phyloP scores from a whole-genome alignment of 1,140 invertebrate species.

The Zaprionus africanus region DNA sequence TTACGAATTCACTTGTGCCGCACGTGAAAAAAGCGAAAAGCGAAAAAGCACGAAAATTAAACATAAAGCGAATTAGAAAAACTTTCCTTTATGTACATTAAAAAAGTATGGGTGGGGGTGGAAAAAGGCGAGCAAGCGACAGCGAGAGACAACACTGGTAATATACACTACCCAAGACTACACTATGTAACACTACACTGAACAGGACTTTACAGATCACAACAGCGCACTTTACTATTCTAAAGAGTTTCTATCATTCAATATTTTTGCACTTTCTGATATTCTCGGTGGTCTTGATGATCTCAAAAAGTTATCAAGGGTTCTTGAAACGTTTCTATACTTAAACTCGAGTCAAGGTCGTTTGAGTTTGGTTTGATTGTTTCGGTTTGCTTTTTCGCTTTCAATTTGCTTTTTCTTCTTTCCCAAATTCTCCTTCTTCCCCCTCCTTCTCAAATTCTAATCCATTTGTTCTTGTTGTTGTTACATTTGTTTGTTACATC shows the following conservation, averaged over 20 bases:
- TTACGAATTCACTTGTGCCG: constrained; percentile 21
- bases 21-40: constrained; percentile 25
- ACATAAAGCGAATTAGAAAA: constrained; percentile 81
- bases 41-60: constrained; percentile 57
- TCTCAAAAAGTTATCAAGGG: no score
- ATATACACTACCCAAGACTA: no score
- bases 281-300: no score
- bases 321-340: neutral
- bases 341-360: neutral
- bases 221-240: no score
- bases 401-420: neutral
- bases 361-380: neutral
- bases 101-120: neutral
- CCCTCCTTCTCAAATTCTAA: constrained; percentile 1
- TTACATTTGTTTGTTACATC: constrained; percentile 25
- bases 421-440: neutral
- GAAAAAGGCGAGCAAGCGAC: neutral
- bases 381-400: neutral
- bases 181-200: no score
- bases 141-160: no score
- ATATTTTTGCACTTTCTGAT: no score
- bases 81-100: constrained; percentile 44
- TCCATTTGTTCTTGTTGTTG: constrained; percentile 14
- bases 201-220: no score
- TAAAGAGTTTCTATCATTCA: no score